Conservation (phyloP, 2,797 vertebrate species). For the Fundulus diaphanus region DNA sequence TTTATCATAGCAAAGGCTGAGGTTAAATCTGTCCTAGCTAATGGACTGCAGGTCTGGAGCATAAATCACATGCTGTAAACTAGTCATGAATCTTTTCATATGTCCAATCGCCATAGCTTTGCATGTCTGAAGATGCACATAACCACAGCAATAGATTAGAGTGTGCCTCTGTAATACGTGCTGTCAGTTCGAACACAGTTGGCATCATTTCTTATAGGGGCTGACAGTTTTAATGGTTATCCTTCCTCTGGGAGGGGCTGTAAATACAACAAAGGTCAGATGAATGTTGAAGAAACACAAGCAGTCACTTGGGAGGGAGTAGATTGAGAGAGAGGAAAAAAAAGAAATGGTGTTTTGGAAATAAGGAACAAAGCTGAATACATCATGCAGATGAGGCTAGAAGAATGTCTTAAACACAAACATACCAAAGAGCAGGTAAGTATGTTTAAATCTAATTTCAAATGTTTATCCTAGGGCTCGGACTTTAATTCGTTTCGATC, state of each 20-base stretch:
- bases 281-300: not conserved
- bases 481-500: not conserved
- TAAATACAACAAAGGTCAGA: slow-evolving; percentile 4
- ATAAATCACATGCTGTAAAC: not conserved
- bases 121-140: not conserved
- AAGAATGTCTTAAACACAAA: not conserved
- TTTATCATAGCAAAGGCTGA: not conserved
- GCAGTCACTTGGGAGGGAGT: not conserved
- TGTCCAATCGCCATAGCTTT: not conserved
- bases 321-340: not conserved
- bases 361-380: not conserved
- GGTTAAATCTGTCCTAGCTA: not conserved
- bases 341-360: not conserved
- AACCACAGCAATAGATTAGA: slow-evolving; percentile 11
- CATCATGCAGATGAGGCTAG: not conserved
- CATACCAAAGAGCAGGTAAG: not conserved
- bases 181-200: slow-evolving; percentile 5
- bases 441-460: not conserved
- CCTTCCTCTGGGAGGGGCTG: not conserved
- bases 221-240: not conserved
- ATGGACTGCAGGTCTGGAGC: not conserved
- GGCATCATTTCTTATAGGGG: not conserved
- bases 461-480: not conserved
- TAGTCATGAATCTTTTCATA: not conserved
- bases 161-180: not conserved